These are phyloP conservation scores for Poecilia velifera DNA, from an alignment of 2,797 vertebrate genomes.

Conservation along the genomic window DNA sequence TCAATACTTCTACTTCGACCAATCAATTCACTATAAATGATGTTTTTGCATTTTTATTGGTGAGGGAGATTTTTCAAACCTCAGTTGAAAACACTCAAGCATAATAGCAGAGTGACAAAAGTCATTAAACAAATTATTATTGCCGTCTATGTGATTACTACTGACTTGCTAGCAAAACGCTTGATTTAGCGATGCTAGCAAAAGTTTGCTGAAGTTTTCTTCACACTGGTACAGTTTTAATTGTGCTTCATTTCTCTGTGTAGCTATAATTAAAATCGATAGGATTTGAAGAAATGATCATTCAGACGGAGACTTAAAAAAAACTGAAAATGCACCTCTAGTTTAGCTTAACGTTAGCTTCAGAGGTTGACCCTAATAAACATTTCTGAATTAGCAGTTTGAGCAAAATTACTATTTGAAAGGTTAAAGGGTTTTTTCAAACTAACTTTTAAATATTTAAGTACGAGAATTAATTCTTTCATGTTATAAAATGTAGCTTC, in stretches of 20 bases:
- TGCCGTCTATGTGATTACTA: neutral
- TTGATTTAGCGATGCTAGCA: neutral
- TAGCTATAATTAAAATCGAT: neutral
- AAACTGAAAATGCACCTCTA: neutral
- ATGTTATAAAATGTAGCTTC: neutral
- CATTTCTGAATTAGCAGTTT: neutral
- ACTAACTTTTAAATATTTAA: neutral
- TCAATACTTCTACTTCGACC: neutral
- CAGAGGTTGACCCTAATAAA: neutral
- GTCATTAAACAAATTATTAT: neutral
- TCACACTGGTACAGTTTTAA: neutral
- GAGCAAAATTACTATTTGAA: neutral
- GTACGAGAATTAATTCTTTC: neutral
- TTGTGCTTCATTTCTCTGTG: neutral
- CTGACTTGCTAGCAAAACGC: neutral
- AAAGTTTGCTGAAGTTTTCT: neutral
- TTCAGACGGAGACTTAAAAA: neutral
- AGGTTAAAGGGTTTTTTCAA: neutral
- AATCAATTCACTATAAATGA: neutral
- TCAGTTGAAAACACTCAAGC: neutral
- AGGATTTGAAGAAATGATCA: neutral
- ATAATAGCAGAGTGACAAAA: neutral
- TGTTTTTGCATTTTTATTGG: neutral
- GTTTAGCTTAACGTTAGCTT: neutral
- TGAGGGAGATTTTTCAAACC: neutral